Base-by-base conservation (phyloP, 2,888 invertebrate species). In the Macaria notata region DNA sequence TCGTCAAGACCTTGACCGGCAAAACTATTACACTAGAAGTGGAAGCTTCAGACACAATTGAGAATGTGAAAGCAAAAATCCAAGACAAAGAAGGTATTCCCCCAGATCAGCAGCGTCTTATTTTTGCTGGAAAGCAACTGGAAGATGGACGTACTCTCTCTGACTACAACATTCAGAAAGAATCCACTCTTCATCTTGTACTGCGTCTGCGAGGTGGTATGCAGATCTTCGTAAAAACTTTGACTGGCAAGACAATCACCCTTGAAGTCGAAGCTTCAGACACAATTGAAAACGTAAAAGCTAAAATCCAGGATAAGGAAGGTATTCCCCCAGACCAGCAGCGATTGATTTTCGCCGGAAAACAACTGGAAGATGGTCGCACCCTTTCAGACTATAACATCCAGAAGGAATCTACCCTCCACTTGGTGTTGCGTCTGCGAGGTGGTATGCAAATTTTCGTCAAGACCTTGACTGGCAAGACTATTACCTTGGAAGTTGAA, bases 371-470 rank as follows among this genome's bases (percentile, higher is more conserved):
- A 55, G 66, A 67, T 19, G 66, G 66, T 0, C 65, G 66, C 46
- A 67, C 66, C 0, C n/a, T 67, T 0, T 67, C 66, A 0, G 66
- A 67, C 51, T 67, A 67, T 47, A 67, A 67, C 9, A 67, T 67
- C 4, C 66, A 67, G 9, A 66, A 66, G 8, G 66, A 66, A 31
- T 66, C 66, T 0, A 66, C 66, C 0, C 63, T 66, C 31, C 66
- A 67, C 7, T 47, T 67, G 3, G 66, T 67, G 0, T 9, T 67
- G 4, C 65, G 66, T 55, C 61, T 67, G 31, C 60, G 66, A 8
- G 66, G 66, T 49, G 66, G 66, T 59, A 67, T 67, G 66, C 66
- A 67, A 19, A 67, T 67, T n/a, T 67, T 67, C 47, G 66, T 67
- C 1, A 67, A 67, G n/a, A 67, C 66, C 0, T n/a, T 67, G 9